Conservation (phyloP, 2,888 invertebrate species). For the Copidosoma aretas region DNA sequence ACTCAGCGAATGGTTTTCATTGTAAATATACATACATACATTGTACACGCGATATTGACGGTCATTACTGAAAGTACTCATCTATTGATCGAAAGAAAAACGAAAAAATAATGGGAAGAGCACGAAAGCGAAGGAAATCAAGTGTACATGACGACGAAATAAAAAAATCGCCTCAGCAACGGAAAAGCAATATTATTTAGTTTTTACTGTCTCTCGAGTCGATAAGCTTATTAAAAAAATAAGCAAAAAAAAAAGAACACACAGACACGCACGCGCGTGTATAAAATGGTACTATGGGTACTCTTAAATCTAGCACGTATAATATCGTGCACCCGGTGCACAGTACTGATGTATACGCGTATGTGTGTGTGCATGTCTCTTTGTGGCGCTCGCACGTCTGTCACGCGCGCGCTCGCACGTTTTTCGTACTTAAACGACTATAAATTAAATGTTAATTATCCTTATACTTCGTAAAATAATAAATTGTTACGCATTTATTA, state of each 20-base stretch:
- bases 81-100: conserved; percentile 44
- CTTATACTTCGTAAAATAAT: conserved; percentile 60
- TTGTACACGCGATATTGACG: conserved; percentile 21
- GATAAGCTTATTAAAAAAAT: conserved; percentile 36
- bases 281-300: too few species aligned
- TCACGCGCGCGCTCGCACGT: conserved; percentile 38
- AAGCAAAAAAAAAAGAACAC: conserved; percentile 25
- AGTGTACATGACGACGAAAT: neutral
- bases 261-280: conserved; percentile 41
- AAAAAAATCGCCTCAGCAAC: conserved; percentile 54
- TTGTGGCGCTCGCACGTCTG: neutral
- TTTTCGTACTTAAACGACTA: conserved; percentile 60
- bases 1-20: conserved; percentile 39
- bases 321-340: too few species aligned
- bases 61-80: conserved; percentile 52
- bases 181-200: conserved; percentile 60
- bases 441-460: conserved; percentile 62
- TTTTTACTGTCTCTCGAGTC: conserved; percentile 57
- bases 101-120: conserved; percentile 26
- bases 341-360: neutral
- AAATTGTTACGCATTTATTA: conserved; percentile 63
- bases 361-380: conserved; percentile 16
- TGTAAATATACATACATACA: conserved; percentile 50
- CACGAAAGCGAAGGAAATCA: conserved; percentile 40
- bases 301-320: too few species aligned